A percentile compares a stretch with the other conserved stretches of the same genome.
Conservation (phyloP, 2,113 vertebrate genomes). For the Xenus cinereus region DNA sequence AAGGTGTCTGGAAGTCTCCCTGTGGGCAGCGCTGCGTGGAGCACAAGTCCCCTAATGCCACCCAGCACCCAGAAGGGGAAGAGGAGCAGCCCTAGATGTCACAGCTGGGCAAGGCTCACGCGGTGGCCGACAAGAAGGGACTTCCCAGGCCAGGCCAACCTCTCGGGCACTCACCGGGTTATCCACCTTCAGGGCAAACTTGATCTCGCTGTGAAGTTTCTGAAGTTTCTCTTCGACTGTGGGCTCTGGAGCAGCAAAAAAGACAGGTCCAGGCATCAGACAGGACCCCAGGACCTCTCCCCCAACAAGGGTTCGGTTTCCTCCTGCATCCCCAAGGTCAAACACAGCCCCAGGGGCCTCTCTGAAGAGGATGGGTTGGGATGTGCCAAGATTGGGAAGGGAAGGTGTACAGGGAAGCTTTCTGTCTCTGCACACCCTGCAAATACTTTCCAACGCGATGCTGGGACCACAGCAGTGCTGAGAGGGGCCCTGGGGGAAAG, state of each 20-base stretch:
- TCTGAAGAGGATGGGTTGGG: neutral
- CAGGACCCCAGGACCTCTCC: neutral
- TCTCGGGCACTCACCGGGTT: constrained; percentile 81
- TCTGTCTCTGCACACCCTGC: neutral
- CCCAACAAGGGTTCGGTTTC: neutral
- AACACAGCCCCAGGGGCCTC: neutral
- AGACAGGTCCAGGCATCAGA: neutral
- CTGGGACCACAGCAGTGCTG: neutral
- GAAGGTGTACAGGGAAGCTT: neutral
- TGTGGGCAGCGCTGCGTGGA: accelerated
- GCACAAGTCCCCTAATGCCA: neutral
- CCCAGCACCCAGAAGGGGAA: neutral
- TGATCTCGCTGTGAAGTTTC: constrained; percentile 96
- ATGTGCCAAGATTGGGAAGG: neutral
- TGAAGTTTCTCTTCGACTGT: constrained; percentile 92
- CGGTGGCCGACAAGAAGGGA: accelerated
- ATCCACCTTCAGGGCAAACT: constrained; percentile 96
- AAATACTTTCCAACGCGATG: accelerated
- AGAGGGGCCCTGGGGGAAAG: neutral
- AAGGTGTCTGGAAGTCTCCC: neutral
- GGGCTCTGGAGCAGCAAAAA: constrained; percentile 76
- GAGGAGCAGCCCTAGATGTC: neutral
- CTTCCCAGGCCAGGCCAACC: neutral
- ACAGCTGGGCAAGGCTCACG: neutral
- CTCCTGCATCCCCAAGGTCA: neutral